Evolutionary conservation across 2,797 vertebrate genomes (phyloP).

Genomic region (Odontamblyopus rebecca): DNA sequence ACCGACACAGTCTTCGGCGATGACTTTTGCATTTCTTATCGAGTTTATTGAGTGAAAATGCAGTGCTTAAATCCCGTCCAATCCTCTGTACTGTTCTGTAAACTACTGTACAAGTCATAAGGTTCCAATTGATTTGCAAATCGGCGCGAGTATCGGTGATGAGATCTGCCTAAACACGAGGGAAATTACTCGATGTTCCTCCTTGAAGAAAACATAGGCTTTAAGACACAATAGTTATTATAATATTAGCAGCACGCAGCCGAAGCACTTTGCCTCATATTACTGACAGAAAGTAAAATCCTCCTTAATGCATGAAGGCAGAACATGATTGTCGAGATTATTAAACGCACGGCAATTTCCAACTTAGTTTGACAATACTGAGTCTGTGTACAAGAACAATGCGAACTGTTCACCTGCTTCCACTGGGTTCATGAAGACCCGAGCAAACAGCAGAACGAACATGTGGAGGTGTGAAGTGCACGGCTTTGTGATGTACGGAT

Average conservation of each 20-base stretch:
- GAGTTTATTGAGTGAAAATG: neutral
- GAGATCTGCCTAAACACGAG: constrained; percentile 34
- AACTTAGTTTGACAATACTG: constrained; percentile 21
- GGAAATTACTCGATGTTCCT: constrained; percentile 34
- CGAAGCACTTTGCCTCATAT: constrained; percentile 20
- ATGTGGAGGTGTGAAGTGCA: neutral
- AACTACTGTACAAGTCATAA: constrained; percentile 3
- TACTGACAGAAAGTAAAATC: constrained; percentile 22
- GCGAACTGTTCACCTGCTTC: neutral
- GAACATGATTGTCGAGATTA: constrained; percentile 25
- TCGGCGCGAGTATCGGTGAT: constrained; percentile 10
- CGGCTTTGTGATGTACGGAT: neutral
- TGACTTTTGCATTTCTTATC: neutral
- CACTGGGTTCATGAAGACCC: neutral
- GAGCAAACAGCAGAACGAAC: neutral
- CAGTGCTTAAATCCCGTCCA: neutral
- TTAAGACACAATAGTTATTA: constrained; percentile 23
- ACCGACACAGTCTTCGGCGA: neutral
- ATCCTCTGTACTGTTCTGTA: neutral
- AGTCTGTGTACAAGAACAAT: constrained; percentile 23
- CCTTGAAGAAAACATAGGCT: constrained; percentile 22
- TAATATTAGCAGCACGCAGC: constrained; percentile 1
- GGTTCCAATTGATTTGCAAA: constrained; percentile 17
- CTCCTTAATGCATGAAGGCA: constrained; percentile 12
- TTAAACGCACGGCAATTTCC: constrained; percentile 23